phyloP scores from a whole-genome alignment of 2,113 vertebrate genomes.

The Cercocebus atys region DNA sequence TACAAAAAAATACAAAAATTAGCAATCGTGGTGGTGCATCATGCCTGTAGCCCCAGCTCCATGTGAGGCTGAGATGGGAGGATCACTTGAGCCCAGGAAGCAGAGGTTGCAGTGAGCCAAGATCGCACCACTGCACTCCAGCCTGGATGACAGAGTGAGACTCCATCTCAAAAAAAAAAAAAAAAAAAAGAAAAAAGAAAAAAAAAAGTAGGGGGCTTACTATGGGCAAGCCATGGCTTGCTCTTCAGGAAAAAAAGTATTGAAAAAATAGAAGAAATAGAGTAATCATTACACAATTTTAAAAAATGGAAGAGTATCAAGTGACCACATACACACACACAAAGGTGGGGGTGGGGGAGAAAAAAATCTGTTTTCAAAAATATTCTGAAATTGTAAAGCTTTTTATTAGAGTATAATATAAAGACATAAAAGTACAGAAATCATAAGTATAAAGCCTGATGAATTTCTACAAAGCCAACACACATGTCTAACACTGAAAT shows the following conservation, averaged over 20 bases:
- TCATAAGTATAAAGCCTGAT: neutral
- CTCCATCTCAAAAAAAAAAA: neutral
- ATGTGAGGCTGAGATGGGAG: neutral
- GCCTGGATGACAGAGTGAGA: neutral
- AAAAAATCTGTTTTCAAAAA: neutral
- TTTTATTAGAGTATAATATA: conserved; percentile 5
- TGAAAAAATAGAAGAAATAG: neutral
- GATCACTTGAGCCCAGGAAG: too few species aligned
- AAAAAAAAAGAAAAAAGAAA: neutral
- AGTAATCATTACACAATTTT: neutral
- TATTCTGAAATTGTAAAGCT: neutral
- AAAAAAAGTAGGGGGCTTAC: neutral
- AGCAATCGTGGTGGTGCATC: neutral
- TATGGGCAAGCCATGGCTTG: neutral
- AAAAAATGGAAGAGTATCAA: conserved; percentile 10
- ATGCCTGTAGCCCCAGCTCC: neutral
- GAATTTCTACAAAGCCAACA: conserved; percentile 29
- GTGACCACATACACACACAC: neutral
- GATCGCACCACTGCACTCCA: neutral
- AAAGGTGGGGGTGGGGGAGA: neutral
- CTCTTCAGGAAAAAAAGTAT: neutral
- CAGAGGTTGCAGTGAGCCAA: too few species aligned
- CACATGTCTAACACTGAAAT: neutral
- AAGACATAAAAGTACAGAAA: conserved; percentile 28
- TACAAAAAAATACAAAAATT: too few species aligned